These are phyloP conservation scores for Megalurothrips usitatus DNA, from an alignment of 2,888 invertebrate genomes.

Conservation along the genomic window DNA sequence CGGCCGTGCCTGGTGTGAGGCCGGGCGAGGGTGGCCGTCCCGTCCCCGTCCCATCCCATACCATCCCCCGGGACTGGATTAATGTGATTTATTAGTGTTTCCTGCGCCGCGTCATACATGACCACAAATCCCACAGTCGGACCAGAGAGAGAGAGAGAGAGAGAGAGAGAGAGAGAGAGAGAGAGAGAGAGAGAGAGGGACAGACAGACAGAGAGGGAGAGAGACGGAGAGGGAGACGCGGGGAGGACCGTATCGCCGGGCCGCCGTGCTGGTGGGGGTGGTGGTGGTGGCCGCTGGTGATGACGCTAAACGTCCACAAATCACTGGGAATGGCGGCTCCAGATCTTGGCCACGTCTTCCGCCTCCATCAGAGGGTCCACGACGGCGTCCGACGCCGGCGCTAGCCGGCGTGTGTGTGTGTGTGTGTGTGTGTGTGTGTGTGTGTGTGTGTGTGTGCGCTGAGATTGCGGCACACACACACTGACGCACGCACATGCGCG, in stretches of 20 bases:
- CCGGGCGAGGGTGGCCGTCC: not conserved
- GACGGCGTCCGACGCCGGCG: not conserved
- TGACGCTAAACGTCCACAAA: constrained; percentile 24
- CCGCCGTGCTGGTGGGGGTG: not conserved
- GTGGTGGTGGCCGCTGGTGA: not conserved
- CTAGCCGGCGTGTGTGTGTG: not conserved
- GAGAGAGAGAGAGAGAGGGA: not conserved
- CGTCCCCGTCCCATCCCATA: not conserved
- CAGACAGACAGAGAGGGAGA: not conserved
- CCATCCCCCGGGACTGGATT: constrained; percentile 23
- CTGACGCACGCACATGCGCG: not conserved
- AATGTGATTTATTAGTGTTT: constrained; percentile 23
- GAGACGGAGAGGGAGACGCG: not conserved
- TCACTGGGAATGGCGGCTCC: constrained; percentile 18
- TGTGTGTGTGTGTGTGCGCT: not conserved
- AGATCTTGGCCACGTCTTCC: constrained; percentile 12
- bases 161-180: not conserved
- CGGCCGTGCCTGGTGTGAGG: constrained; percentile 31
- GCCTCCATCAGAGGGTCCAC: not conserved
- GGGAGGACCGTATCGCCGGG: too few species aligned
- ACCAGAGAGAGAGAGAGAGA: not conserved
- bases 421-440: not conserved
- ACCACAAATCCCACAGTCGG: constrained; percentile 21
- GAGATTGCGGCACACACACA: not conserved
- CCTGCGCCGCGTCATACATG: constrained; percentile 25